These are phyloP conservation scores for Leuciscus idus DNA, from an alignment of 2,113 vertebrate species.

Conservation along the genomic window DNA sequence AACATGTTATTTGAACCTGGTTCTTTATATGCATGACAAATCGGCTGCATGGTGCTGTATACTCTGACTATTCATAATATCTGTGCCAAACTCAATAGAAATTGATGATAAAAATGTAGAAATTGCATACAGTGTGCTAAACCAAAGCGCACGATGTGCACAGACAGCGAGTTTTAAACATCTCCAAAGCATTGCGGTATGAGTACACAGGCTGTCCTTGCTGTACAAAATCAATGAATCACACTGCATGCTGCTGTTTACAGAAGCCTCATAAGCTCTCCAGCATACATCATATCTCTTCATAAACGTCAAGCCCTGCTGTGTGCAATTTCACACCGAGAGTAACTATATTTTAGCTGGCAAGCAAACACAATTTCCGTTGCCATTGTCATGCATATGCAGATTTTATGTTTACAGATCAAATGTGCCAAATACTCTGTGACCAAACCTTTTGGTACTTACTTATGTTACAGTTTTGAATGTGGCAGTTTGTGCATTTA, in stretches of 20 bases:
- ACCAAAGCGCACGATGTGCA: background rate
- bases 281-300: slow-evolving; percentile 16
- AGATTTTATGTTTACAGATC: slow-evolving; percentile 36
- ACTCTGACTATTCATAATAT: slow-evolving; percentile 25
- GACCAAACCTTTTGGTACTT: slow-evolving; percentile 23
- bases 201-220: background rate
- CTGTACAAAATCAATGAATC: slow-evolving; percentile 12
- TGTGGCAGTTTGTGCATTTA: background rate
- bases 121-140: slow-evolving; percentile 10
- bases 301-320: background rate
- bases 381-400: slow-evolving; percentile 44
- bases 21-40: slow-evolving; percentile 72
- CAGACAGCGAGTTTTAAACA: slow-evolving; percentile 4
- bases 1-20: slow-evolving; percentile 28
- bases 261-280: slow-evolving; percentile 38
- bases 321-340: background rate
- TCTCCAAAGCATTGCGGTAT: slow-evolving; percentile 26
- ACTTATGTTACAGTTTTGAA: background rate
- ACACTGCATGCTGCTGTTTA: slow-evolving; percentile 58
- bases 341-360: background rate
- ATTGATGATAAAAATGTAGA: background rate
- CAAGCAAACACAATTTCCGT: background rate
- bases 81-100: slow-evolving; percentile 8
- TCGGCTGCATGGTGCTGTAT: slow-evolving; percentile 71
- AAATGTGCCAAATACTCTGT: slow-evolving; percentile 65